Evolutionary conservation across 2,888 invertebrate species (phyloP), one percentile per base, ranked within the genome.

Genomic region (Drosophila emarginata): DNA sequence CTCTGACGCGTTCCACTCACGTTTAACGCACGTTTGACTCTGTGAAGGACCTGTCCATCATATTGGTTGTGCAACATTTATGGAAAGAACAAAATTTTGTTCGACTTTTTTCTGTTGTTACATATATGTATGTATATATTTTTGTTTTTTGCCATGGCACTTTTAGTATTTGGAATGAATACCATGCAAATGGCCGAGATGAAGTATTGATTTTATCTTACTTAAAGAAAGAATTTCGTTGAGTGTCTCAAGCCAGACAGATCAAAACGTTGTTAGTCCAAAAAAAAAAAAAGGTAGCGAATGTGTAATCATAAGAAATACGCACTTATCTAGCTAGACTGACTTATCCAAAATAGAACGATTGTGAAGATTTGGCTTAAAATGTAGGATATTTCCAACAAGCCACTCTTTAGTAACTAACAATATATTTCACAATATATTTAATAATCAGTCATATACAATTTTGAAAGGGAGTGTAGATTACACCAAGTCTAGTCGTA

Each of bases 1-100:
- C 76, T 68, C 67, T 62, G 69, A 76, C 72, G 85, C 87, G 61
- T 53, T 60, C 39, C 59, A 54, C 51, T 61, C 23, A 51, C 51
- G 56, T 64, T 64, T 64, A 40, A 59, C 66, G 53, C 57, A 64
- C 59, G 61, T 76, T 64, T 72, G 57, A 73, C 73, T 72, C 50
- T 45, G 18, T 12, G 37, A 21, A 23, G 71, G 61, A 57, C 73
- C 66, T 65, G 71, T 71, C 73, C 57, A 59, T 21, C 18, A 12
- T 45, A 57, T 72, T 64, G 72, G 59, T 45, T 14, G 53, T 21
- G 53, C 9, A 28, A 15, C 53, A 18, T 32, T 54, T 54, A 6
- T 28, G 5, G 28, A 28, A 28, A 28, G 18, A 21, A 21, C 18
- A 18, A 21, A 12, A 21, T 26, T 14, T 28, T 54, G 53, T 32